Evolutionary conservation across 2,113 vertebrate species (phyloP).

Genomic region (Leucosticte australis): DNA sequence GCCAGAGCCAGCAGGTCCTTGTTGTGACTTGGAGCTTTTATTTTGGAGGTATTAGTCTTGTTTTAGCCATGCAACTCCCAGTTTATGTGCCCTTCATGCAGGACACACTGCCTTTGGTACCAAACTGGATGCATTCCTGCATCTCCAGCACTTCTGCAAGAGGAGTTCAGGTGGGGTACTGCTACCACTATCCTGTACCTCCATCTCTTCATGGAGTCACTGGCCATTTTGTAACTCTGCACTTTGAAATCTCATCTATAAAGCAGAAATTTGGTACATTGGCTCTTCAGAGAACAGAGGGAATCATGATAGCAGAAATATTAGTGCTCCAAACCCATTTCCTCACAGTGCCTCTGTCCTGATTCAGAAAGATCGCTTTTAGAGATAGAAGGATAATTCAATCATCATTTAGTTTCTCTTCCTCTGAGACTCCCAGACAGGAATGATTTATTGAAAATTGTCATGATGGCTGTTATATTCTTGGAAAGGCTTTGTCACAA

Average conservation of each 20-base stretch:
- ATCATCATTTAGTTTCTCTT: conserved; percentile 32
- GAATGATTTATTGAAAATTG: conserved; percentile 34
- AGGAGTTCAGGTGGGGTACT: neutral
- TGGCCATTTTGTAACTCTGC: neutral
- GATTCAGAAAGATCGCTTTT: conserved; percentile 8
- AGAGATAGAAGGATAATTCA: conserved; percentile 44
- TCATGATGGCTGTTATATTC: conserved; percentile 19
- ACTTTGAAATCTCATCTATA: neutral
- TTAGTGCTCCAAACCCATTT: neutral
- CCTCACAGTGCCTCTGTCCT: neutral
- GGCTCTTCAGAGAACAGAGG: neutral
- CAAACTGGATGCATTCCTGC: neutral
- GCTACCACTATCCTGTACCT: neutral
- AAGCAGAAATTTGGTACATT: neutral
- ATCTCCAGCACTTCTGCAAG: neutral
- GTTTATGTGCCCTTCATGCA: neutral
- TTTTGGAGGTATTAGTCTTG: fast-evolving
- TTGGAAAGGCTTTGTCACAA: neutral
- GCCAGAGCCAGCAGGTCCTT: neutral
- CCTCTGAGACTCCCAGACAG: conserved; percentile 10
- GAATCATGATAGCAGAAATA: neutral
- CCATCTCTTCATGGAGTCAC: neutral
- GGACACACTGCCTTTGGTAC: neutral
- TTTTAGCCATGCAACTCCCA: neutral
- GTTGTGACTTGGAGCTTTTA: neutral